phyloP scores from a whole-genome alignment of 2,113 vertebrate species.

The Chelonoidis abingdonii region DNA sequence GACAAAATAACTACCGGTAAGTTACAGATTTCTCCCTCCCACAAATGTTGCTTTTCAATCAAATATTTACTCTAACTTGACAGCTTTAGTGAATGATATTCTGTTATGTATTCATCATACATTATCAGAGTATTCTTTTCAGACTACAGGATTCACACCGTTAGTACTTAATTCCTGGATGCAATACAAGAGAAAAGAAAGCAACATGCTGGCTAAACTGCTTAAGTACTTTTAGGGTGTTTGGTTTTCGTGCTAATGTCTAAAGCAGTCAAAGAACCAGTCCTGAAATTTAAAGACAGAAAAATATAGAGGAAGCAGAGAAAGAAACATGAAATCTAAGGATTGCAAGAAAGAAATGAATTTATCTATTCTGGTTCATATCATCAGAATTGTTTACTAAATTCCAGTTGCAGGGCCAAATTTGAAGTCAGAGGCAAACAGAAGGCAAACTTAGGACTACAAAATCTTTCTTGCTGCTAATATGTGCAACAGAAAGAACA shows the following conservation, averaged over 20 bases:
- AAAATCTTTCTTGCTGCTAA: background rate
- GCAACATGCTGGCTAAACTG: background rate
- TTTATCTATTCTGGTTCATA: no score
- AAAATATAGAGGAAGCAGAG: background rate
- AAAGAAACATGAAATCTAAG: background rate
- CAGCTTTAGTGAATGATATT: background rate
- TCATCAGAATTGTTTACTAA: no score
- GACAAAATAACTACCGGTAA: background rate
- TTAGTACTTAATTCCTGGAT: background rate
- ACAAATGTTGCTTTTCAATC: background rate
- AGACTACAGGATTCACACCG: background rate
- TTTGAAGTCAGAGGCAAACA: no score
- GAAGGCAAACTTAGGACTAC: no score
- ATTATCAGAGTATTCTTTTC: background rate
- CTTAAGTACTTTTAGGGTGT: no score
- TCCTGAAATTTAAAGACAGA: background rate
- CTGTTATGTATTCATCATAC: background rate
- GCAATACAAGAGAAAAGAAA: background rate
- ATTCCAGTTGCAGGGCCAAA: no score
- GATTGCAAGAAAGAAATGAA: no score
- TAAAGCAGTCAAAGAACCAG: background rate
- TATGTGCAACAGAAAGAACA: background rate
- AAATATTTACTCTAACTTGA: background rate
- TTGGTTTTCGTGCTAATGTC: no score
- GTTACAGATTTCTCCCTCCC: background rate